Evolutionary conservation across 2,888 invertebrate genomes (phyloP), one percentile per base, ranked within the genome.

Genomic region (Drosophila setosimentum): DNA sequence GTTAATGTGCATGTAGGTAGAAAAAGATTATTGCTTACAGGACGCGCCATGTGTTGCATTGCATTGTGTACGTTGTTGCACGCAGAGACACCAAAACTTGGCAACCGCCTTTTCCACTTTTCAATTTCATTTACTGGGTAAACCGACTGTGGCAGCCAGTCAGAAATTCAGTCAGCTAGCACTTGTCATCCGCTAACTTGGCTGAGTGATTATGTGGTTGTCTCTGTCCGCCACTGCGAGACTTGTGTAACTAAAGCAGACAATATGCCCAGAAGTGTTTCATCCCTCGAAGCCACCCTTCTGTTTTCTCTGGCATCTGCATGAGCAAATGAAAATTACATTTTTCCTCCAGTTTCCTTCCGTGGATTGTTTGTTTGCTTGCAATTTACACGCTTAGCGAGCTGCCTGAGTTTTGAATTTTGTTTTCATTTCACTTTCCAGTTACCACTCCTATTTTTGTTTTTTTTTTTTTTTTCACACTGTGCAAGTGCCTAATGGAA

Each of bases 181-280:
- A 61, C 75, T 83, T 82, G 87, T 76, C 85, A 82, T 84, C 87
- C 69, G 62, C 76, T 64, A 69, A 59, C 67, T 61, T 59, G 61
- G 58, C 78, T 84, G 86, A 87, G 79, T 81, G 87, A 87, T 84
- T 84, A 84, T 84, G 80, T 70, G 80, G 63, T 68, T 74, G 84
- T 84, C 73, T 73, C 76, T 59, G 81, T 59, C 62, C 67, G 71
- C 73, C 78, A 76, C 64, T 21, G 40, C 18, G 50, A n/a, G 57
- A 45, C 27, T 42, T 32, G 61, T 60, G 42, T 18, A 29, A 32
- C 64, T 49, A 18, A 32, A 21, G 42, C 24, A 51, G 37, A 33
- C 53, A 57, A 66, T 18, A 4, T 55, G 63, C 27, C 27, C 21
- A 32, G 29, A 33, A 45, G 42, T 57, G 30, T 13, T 13, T 13